A percentile compares a stretch with the other conserved stretches of the same genome.
These are phyloP conservation scores for Nesometra sesokonis DNA, from an alignment of 35 echinoderm and acorn worm species.

Conservation along the genomic window DNA sequence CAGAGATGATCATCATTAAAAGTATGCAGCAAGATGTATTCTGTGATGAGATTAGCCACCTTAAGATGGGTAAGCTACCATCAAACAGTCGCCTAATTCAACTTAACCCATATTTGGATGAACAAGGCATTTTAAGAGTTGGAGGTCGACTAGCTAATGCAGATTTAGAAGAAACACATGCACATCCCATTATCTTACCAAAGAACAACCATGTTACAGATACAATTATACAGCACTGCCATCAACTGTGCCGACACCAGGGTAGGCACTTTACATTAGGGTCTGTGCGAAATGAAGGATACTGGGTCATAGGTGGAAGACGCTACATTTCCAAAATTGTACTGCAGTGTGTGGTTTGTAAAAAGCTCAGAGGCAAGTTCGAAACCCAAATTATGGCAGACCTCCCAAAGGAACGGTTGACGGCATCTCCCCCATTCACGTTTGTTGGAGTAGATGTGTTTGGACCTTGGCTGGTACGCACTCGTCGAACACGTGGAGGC, in stretches of 20 bases:
- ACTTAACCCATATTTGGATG: background rate
- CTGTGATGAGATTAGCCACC: background rate
- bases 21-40: background rate
- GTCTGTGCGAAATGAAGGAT: background rate
- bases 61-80: no score
- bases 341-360: background rate
- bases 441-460: slow-evolving; percentile 57
- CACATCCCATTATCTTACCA: background rate
- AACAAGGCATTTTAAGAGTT: background rate
- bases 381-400: slow-evolving; percentile 29
- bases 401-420: slow-evolving; percentile 53
- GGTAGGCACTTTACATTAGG: background rate
- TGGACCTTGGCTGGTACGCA: slow-evolving; percentile 27
- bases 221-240: background rate
- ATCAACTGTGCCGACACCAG: background rate
- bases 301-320: background rate
- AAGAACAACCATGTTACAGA: slow-evolving; percentile 8
- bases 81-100: background rate
- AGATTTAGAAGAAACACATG: no score
- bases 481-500: slow-evolving; percentile 28
- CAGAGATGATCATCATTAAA: slow-evolving; percentile 1
- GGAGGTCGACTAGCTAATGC: background rate
- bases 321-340: background rate
- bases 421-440: slow-evolving; percentile 35
- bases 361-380: slow-evolving; percentile 13